Evolutionary conservation across 1,140 invertebrate species (phyloP), one percentile per base, ranked within the genome.

Genomic region (Leguminivora glycinivorella): DNA sequence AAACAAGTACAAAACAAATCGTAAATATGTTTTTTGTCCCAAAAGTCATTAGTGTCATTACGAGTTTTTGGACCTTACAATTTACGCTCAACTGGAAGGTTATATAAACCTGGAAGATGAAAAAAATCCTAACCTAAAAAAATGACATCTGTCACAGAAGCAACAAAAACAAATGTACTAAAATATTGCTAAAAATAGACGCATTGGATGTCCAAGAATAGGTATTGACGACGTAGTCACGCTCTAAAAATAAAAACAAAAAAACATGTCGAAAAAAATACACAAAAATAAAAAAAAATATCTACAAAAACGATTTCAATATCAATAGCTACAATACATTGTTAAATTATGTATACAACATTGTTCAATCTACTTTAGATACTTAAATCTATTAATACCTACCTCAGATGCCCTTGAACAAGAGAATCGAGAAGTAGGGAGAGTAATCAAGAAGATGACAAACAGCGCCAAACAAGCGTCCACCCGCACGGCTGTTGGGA

Each of bases 361-460:
- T 4, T n/a, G 22, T 17, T 43, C 4, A 22, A 52, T 10, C 17
- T 52, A 52, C 17, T 52, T 5, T 52, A 52, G 17, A 19, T 52
- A 52, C 47, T 22, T 22, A 52, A 52, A 52, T 22, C 47, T 52
- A 52, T 14, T 14, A 58, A 47, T 75, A 84, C 85, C 77, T 81
- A 87, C 85, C 85, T 82, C 82, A 71, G 26, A 72, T 70, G 71
- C 60, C 67, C 56, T 71, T 72, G 34, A 69, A 69, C 52, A 81
- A 80, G 79, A 82, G 75, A 83, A 70, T 78, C 74, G 76, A 85
- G 82, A 83, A 87, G 80, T 81, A 86, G 82, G 66, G 85, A 89
- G 88, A 88, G 77, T 69, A 71, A 83, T 78, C 71, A 75, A 88
- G 88, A 87, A 90, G 87, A 84, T 67, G 17, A 71, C 75, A 72